A percentile compares a stretch with the other conserved stretches of the same genome.
Evolutionary conservation across 2,888 invertebrate species (phyloP).

Genomic region (Electrophaes corylata): DNA sequence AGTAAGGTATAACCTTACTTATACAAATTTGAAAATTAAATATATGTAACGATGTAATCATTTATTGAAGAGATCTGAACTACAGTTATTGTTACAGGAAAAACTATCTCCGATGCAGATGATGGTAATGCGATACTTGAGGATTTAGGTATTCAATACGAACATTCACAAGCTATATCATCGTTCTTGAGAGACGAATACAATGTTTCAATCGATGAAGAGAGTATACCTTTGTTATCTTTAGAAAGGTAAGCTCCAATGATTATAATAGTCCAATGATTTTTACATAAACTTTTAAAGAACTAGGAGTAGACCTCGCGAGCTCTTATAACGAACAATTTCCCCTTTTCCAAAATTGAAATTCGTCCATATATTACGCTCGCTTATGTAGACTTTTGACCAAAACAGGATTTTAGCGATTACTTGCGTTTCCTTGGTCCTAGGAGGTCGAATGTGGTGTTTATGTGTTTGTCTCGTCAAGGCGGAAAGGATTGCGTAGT

Average conservation of each 20-base stretch:
- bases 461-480: too few species aligned
- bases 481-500: too few species aligned
- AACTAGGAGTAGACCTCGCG: too few species aligned
- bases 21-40: too few species aligned
- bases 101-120: conserved; percentile 10
- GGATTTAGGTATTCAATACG: conserved; percentile 22
- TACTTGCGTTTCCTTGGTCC: too few species aligned
- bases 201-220: conserved; percentile 18
- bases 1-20: too few species aligned
- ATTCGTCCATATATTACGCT: too few species aligned
- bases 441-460: too few species aligned
- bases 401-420: too few species aligned
- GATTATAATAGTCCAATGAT: neutral
- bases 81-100: conserved; percentile 16
- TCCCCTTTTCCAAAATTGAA: too few species aligned
- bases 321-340: too few species aligned
- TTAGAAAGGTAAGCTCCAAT: conserved; percentile 20
- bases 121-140: conserved; percentile 9
- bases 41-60: neutral
- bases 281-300: neutral
- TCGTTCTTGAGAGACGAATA: conserved; percentile 19
- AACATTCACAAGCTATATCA: conserved; percentile 9
- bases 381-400: too few species aligned
- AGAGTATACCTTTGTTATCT: conserved; percentile 16
- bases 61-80: neutral